These are phyloP conservation scores for Riparia riparia DNA, from an alignment of 2,113 vertebrate species.

Conservation along the genomic window DNA sequence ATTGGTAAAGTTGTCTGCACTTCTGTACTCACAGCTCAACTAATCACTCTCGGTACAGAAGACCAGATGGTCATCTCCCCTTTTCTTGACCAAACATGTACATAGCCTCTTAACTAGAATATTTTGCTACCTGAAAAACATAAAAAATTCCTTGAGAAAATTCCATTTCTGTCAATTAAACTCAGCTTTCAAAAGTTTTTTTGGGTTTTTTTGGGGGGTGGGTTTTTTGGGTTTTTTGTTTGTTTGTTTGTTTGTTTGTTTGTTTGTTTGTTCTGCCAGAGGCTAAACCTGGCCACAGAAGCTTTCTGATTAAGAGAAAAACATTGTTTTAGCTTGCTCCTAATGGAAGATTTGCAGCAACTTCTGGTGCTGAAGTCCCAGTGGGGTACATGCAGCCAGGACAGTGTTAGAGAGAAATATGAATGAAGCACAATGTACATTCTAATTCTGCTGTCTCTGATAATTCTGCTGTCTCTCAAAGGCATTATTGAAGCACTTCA, in stretches of 20 bases:
- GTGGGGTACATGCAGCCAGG: accelerated
- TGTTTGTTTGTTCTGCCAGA: no score
- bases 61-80: accelerated
- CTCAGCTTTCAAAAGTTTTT: neutral
- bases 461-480: neutral
- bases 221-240: no score
- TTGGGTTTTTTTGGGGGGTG: no score
- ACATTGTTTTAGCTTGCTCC: neutral
- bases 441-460: neutral
- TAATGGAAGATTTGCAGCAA: neutral
- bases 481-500: accelerated
- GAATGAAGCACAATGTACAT: accelerated
- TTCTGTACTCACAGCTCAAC: neutral
- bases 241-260: no score
- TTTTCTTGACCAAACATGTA: neutral
- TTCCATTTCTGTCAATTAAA: neutral
- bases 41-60: neutral
- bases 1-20: accelerated
- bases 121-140: neutral
- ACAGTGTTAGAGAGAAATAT: neutral
- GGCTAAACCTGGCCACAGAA: neutral
- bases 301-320: neutral
- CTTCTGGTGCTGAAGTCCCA: neutral
- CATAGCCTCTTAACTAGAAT: neutral
- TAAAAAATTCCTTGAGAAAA: neutral